Base-by-base conservation (phyloP, 2,888 invertebrate species). In the Apotomis turbidana region DNA sequence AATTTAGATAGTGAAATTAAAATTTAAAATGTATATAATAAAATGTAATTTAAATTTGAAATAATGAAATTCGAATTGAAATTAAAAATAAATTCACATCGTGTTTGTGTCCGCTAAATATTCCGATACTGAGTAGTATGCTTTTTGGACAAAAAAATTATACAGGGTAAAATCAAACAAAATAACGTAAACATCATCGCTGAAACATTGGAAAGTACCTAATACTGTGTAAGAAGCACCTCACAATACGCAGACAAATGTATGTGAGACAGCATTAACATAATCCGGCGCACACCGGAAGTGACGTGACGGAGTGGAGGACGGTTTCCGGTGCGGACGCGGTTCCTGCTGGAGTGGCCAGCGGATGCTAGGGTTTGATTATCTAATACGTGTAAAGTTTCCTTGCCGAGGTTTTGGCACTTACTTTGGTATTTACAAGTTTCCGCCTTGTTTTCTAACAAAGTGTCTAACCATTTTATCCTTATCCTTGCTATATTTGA, bases 231-330 rank as follows among this genome's bases (percentile, higher is more conserved):
- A 78, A 83, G 83, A 79, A 85, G 84, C 84, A 85, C 86, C 84
- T 82, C 83, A 87, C 83, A 89, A 90, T 90, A 89, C 85, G 83
- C 79, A 87, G 90, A 91, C 89, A 90, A 91, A 91, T 91, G 90
- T 90, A 87, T 87, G 82, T 79, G 87, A 87, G 85, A 86, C 86
- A 83, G 81, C 86, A 91, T 92, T 92, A 90, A 86, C 91, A 91
- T 92, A 92, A 91, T 91, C 90, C 88, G 79, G 85, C 85, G 85
- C 83, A 87, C 89, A 89, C 86, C 87, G 87, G 87, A 86, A 85
- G 87, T 88, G 87, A 89, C 86, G 86, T 87, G 84, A 83, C 82
- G 77, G 80, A 80, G 80, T 76, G 79, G 77, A 79, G 75, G 74
- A 74, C 74, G 76, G 79, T 86, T 85, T 84, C 86, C 86, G 83